A percentile compares a stretch with the other conserved stretches of the same genome.
Evolutionary conservation across 2,113 vertebrate genomes (phyloP).

Genomic region (Sitta europaea): DNA sequence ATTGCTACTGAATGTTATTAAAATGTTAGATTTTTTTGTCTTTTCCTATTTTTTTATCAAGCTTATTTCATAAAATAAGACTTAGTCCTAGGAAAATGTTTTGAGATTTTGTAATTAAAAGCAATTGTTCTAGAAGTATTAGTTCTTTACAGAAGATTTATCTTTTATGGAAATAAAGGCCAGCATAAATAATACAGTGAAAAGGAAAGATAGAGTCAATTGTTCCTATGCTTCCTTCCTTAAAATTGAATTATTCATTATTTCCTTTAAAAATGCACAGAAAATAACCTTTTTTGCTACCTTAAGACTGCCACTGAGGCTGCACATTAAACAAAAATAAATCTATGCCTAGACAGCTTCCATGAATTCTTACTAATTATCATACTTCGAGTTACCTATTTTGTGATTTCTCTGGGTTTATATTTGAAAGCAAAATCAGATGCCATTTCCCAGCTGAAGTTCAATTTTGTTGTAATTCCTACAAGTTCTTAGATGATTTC

Average conservation of each 20-base stretch:
- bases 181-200: background rate
- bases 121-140: background rate
- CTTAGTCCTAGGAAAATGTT: background rate
- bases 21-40: background rate
- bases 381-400: background rate
- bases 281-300: background rate
- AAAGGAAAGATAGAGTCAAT: background rate
- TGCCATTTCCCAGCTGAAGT: background rate
- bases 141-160: background rate
- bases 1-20: background rate
- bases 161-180: background rate
- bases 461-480: background rate
- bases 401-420: background rate
- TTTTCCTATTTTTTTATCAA: background rate
- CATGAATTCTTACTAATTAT: background rate
- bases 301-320: background rate
- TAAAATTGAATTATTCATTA: constrained; percentile 52
- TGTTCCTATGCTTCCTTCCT: background rate
- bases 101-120: background rate
- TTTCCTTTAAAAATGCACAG: constrained; percentile 18
- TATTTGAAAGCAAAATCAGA: background rate
- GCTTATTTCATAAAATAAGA: background rate
- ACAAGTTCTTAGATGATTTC: background rate
- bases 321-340: background rate
- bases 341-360: background rate